These are phyloP conservation scores for Rhagoletis zephyria DNA, from an alignment of 1,140 invertebrate genomes.

Conservation along the genomic window DNA sequence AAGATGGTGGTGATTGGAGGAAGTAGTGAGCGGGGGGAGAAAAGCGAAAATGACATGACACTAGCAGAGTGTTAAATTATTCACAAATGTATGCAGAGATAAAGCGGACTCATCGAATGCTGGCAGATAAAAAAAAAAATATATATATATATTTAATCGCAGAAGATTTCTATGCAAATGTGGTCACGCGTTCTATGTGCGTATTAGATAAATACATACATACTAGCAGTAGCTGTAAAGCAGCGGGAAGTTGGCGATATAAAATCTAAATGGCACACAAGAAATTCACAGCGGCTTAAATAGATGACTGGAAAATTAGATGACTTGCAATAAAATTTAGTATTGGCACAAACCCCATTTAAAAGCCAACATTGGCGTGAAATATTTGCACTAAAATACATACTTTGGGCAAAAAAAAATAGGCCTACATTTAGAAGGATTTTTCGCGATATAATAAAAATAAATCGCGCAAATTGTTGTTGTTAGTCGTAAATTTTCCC, in stretches of 20 bases:
- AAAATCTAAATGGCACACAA: not conserved
- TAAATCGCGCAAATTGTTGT: slow-evolving; percentile 36
- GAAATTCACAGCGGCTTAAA: not conserved
- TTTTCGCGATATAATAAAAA: slow-evolving; percentile 40
- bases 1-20: not conserved
- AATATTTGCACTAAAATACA: slow-evolving; percentile 2
- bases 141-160: not conserved
- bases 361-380: not conserved
- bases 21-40: not conserved
- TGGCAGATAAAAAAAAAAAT: not conserved
- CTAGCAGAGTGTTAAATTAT: not conserved
- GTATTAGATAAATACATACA: no score
- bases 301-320: not conserved
- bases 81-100: not conserved
- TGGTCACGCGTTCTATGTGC: no score
- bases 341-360: slow-evolving; percentile 4
- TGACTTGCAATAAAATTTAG: slow-evolving; percentile 4
- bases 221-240: not conserved
- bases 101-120: not conserved
- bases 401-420: not conserved
- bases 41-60: not conserved
- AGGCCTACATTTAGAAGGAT: not conserved
- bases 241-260: not conserved
- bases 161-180: slow-evolving; percentile 14
- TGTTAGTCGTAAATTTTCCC: slow-evolving; percentile 38